Evolutionary conservation across 2,797 vertebrate genomes (phyloP), one percentile per base, ranked within the genome.

Genomic region (Sebastes vulpes): DNA sequence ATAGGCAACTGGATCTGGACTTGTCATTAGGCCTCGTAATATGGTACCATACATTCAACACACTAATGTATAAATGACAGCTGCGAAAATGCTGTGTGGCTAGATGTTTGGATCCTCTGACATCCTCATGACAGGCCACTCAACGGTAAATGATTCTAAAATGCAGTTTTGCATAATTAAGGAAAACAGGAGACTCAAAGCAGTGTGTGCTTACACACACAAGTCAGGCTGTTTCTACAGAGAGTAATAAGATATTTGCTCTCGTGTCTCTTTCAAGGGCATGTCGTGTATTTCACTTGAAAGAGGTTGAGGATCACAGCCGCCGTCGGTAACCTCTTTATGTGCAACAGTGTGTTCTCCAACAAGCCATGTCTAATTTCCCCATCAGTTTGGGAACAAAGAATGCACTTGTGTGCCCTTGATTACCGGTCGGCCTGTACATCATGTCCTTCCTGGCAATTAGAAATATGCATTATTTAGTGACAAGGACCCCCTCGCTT

Each of bases 381-480:
- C 59, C 48, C 31, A 23, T 79, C 63, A 61, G 54, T 82, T 61
- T 23, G 10, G 21, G 29, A 20, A 71, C 54, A 82, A 75, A 78
- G 75, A 70, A 59, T 14, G 16, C 58, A 56, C 66, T 68, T 26
- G 65, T 69, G 50, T 52, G 53, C 28, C 54, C 54, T 74, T 83
- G 61, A 86, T 83, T 72, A 42, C 56, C 5, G 1, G 16, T 12
- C 5, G 3, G 75, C 48, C 48, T 58, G 35, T 29, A 76, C 54
- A 85, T 89, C 59, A 65, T 56, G 78, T 71, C 48, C 82, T 86
- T 46, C 35, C 56, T 31, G 56, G 66, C 83, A 90, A 91, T 89
- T 87, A 89, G 29, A 87, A 72, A 75, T 75, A 79, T 82, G 63
- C 58, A 75, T 89, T 86, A 85, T 85, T 92, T 82, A 79, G 81